Evolutionary conservation across 30 jellyfish, hydroid and myxozoan genomes (phyloP).

Genomic region (Mastigias papua): DNA sequence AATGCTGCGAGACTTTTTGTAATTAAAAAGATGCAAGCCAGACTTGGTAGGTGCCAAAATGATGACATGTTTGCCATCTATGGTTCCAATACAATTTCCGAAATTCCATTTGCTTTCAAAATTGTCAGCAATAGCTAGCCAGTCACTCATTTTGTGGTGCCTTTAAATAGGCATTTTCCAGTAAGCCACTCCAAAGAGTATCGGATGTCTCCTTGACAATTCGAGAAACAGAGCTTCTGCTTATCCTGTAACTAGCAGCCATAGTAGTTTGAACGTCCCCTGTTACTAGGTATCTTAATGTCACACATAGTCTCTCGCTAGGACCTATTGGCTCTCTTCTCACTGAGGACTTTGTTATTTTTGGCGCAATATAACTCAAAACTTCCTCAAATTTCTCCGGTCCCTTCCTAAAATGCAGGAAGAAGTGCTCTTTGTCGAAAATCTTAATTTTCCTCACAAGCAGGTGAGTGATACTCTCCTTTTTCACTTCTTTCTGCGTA

Average conservation of each 20-base stretch:
- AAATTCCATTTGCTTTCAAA: slow-evolving; percentile 22
- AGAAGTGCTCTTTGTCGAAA: slow-evolving; percentile 26
- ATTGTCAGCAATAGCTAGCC: slow-evolving; percentile 24
- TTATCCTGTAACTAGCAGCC: slow-evolving; percentile 49
- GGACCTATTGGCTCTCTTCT: slow-evolving; percentile 64
- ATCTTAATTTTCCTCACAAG: slow-evolving; percentile 19
- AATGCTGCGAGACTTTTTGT: slow-evolving; percentile 38
- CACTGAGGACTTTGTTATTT: slow-evolving; percentile 30
- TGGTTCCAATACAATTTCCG: slow-evolving; percentile 18
- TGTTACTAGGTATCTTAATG: slow-evolving; percentile 45
- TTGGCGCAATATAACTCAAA: slow-evolving; percentile 25
- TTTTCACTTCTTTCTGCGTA: not conserved
- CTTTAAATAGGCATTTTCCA: slow-evolving; percentile 7
- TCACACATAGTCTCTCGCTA: slow-evolving; percentile 61
- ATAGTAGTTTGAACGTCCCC: slow-evolving; percentile 58
- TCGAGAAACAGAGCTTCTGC: slow-evolving; percentile 37
- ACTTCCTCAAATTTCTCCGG: slow-evolving; percentile 51
- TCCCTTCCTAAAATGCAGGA: slow-evolving; percentile 45
- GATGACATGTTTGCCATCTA: slow-evolving; percentile 25
- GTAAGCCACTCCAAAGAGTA: slow-evolving; percentile 32
- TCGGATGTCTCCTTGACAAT: slow-evolving; percentile 33
- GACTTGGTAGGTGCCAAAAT: slow-evolving; percentile 28
- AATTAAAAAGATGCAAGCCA: slow-evolving; percentile 22
- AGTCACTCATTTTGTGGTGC: slow-evolving; percentile 5
- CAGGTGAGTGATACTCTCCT: slow-evolving; percentile 3